Evolutionary conservation across 2,888 invertebrate genomes (phyloP), one percentile per base, ranked within the genome.

Genomic region (Exocentrus adspersus): DNA sequence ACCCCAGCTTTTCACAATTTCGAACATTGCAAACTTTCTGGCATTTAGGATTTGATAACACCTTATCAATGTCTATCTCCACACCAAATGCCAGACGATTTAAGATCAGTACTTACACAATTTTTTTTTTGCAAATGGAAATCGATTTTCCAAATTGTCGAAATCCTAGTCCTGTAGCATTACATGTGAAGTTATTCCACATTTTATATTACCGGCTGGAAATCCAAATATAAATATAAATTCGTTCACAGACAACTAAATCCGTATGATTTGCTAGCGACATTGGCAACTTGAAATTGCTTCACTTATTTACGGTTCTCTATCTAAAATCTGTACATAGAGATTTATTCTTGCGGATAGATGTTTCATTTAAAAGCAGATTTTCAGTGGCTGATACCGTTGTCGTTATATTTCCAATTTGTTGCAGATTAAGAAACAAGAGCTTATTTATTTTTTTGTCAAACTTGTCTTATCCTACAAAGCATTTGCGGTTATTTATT

Each of bases 161-260:
- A n/a, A n/a, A n/a, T n/a, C n/a, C n/a, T n/a, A n/a, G 45, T 21
- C 10, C 46, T 54, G 51, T 51, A 51, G 28, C 42, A 19, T 21
- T 63, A 37, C 45, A 58, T 43, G 57, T 24, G 41, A 58, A 57
- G 61, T 61, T 64, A 64, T 64, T 20, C 60, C 56, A 57, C 61
- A 51, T 50, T 64, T 54, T 54, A 46, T 51, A 54, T 48, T 61
- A 61, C 60, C 54, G 43, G 28, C 42, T 61, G 48, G 16, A 61
- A 60, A 57, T 51, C 28, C 56, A 57, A 56, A 61, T 64, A 64
- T 64, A 64, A 64, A 60, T 56, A 64, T 57, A 64, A 57, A 61
- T 57, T 61, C 48, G 56, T 45, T 61, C 52, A 51, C 54, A 57
- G 57, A 56, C 61, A 61, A 56, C 61, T 54, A 61, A 64, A 56